These are phyloP conservation scores for Isoperla grammatica DNA, from an alignment of 2,888 invertebrate genomes.

Conservation along the genomic window DNA sequence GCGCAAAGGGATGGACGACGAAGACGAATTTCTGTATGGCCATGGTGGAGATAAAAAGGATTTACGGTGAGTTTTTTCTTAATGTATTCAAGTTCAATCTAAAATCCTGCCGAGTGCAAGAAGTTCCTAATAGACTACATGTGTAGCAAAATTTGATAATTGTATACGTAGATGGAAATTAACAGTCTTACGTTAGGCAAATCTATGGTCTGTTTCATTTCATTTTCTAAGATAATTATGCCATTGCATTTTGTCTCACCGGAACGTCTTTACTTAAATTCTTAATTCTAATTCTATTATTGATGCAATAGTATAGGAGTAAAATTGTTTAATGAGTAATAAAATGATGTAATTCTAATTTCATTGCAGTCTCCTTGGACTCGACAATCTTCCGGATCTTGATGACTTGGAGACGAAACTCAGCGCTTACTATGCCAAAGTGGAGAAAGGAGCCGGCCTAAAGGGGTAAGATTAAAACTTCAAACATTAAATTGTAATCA, in stretches of 20 bases:
- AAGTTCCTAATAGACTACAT: conserved; percentile 14
- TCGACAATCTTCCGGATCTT: conserved; percentile 65
- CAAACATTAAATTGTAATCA: neutral
- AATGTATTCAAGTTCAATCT: neutral
- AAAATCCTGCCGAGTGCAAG: conserved; percentile 23
- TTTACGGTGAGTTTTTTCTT: conserved; percentile 26
- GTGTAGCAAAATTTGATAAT: neutral
- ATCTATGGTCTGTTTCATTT: no score
- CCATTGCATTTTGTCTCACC: no score
- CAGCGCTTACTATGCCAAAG: conserved; percentile 70
- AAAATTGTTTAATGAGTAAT: no score
- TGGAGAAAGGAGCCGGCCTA: conserved; percentile 57
- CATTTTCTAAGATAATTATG: no score
- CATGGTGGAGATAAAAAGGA: conserved; percentile 43
- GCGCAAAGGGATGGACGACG: conserved; percentile 40
- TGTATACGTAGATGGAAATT: neutral
- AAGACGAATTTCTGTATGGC: conserved; percentile 46
- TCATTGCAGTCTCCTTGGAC: conserved; percentile 35
- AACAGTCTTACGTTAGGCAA: neutral
- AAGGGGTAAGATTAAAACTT: conserved; percentile 46
- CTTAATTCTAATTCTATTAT: no score
- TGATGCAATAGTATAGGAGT: no score
- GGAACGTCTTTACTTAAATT: no score
- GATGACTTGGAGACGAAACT: conserved; percentile 72
- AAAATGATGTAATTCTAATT: no score